Conservation (phyloP, 2,113 vertebrate genomes). For the Charadrius vociferus region DNA sequence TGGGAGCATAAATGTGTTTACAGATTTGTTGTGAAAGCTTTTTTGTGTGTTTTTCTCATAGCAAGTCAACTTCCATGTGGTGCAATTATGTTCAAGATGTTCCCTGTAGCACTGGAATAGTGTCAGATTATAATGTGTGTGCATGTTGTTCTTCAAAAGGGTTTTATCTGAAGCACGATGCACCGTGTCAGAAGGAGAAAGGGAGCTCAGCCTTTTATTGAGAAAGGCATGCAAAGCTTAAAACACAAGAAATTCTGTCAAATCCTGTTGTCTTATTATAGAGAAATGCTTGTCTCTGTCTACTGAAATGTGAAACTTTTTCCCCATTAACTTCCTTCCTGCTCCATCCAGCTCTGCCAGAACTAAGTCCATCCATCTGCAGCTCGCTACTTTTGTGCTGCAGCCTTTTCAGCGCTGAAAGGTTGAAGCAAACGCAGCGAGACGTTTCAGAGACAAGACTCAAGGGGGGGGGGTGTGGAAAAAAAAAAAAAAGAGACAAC, state of each 20-base stretch:
- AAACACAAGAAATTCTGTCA: background rate
- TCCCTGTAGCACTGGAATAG: slow-evolving; percentile 33
- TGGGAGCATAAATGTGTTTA: slow-evolving; percentile 55
- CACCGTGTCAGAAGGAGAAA: background rate
- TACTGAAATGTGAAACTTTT: background rate
- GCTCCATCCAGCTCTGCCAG: background rate
- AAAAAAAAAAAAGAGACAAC: background rate
- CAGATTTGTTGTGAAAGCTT: slow-evolving; percentile 66
- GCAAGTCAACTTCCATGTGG: slow-evolving; percentile 55
- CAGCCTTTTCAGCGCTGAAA: background rate
- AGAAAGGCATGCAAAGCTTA: background rate
- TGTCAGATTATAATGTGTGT: background rate
- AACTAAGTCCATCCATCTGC: background rate
- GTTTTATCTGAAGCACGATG: background rate
- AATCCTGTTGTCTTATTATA: background rate
- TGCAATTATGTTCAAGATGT: slow-evolving; percentile 52
- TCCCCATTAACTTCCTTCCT: background rate
- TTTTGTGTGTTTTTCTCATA: slow-evolving; percentile 53
- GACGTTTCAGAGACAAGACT: background rate
- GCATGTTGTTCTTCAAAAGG: background rate
- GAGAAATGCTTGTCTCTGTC: background rate
- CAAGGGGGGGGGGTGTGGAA: rapidly evolving
- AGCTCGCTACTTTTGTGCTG: background rate
- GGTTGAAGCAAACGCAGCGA: background rate
- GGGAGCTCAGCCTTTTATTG: background rate